These are phyloP conservation scores for Drosophila athabasca DNA, from an alignment of 1,140 invertebrate genomes.

Conservation along the genomic window DNA sequence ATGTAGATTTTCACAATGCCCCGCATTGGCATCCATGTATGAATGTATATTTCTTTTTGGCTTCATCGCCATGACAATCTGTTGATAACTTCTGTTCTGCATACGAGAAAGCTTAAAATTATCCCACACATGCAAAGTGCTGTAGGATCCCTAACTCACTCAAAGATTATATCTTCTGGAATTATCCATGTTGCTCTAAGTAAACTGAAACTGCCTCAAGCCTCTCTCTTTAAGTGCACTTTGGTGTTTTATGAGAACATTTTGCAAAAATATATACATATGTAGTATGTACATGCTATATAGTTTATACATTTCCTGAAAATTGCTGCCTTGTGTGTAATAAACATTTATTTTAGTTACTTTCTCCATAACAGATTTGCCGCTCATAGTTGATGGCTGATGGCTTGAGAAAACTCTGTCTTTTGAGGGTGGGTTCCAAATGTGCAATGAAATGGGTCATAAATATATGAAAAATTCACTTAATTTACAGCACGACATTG, in stretches of 20 bases:
- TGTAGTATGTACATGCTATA: conserved; percentile 20
- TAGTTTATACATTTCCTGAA: conserved; percentile 9
- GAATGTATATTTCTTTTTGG: background rate
- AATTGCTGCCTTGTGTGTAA: conserved; percentile 25
- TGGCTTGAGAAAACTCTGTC: background rate
- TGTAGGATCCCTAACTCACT: background rate
- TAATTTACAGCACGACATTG: too few species aligned
- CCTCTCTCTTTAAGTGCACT: conserved; percentile 44
- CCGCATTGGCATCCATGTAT: background rate
- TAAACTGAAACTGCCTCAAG: conserved; percentile 43
- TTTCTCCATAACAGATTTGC: conserved; percentile 7
- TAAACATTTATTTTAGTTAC: conserved; percentile 42
- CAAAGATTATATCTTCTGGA: background rate
- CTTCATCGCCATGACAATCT: conserved; percentile 22
- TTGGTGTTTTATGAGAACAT: conserved; percentile 41
- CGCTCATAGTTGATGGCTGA: conserved; percentile 1
- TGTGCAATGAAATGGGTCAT: too few species aligned
- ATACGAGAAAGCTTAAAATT: conserved; percentile 11
- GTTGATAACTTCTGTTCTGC: background rate
- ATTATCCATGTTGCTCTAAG: conserved; percentile 15
- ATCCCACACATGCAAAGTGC: conserved; percentile 6
- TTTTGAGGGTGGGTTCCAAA: too few species aligned
- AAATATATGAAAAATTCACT: too few species aligned
- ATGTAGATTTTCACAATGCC: conserved; percentile 10
- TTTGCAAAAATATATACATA: too few species aligned